Percentiles rank a stretch among this genome's conserved stretches.
Evolutionary conservation across 1,140 invertebrate species (phyloP).

Genomic region (Planococcus citri): DNA sequence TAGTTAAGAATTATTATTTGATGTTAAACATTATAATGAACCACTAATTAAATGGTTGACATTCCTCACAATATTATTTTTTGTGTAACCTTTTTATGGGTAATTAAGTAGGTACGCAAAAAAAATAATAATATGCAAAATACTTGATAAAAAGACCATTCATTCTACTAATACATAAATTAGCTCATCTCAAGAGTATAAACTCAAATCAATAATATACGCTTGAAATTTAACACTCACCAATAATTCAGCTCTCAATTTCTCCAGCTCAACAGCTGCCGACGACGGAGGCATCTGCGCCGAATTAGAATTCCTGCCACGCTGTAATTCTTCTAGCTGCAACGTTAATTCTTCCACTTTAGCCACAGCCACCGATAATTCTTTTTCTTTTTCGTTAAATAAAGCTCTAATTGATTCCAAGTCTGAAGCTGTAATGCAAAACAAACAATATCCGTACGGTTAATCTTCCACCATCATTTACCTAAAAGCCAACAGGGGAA

Average conservation of each 20-base stretch:
- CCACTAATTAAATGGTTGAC: no score
- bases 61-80: no score
- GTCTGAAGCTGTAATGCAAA: slow-evolving; percentile 62
- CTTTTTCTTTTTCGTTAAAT: slow-evolving; percentile 96
- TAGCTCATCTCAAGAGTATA: no score
- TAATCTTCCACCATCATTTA: no score
- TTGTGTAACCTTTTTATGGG: no score
- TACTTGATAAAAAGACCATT: no score
- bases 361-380: slow-evolving; percentile 82
- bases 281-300: slow-evolving; percentile 49
- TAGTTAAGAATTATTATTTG: no score
- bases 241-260: slow-evolving; percentile 76
- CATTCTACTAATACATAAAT: no score
- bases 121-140: no score
- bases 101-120: no score
- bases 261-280: slow-evolving; percentile 74
- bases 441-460: neutral
- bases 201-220: no score
- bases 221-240: slow-evolving; percentile 44
- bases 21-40: no score
- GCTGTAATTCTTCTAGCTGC: slow-evolving; percentile 76
- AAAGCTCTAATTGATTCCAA: slow-evolving; percentile 87
- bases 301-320: slow-evolving; percentile 40
- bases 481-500: neutral
- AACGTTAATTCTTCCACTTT: slow-evolving; percentile 89